These are phyloP conservation scores for Drosophila tristis DNA, from an alignment of 1,140 invertebrate genomes.

Conservation along the genomic window DNA sequence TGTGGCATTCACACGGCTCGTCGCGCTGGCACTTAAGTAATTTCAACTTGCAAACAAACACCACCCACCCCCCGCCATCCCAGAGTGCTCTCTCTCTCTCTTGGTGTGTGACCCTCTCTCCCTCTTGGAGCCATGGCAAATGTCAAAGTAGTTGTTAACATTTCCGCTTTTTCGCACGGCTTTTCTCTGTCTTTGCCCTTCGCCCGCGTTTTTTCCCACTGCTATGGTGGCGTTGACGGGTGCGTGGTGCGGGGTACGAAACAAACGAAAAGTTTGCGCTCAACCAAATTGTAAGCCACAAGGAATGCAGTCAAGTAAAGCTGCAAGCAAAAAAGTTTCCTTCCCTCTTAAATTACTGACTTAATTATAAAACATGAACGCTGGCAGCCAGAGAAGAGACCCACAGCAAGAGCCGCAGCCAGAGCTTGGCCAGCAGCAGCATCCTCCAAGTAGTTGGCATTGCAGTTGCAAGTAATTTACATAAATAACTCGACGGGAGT, in stretches of 20 bases:
- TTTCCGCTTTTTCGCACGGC: slow-evolving; percentile 67
- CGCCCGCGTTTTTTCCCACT: background rate
- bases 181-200: slow-evolving; percentile 8
- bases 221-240: too few species aligned
- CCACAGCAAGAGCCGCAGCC: background rate
- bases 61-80: slow-evolving; percentile 21
- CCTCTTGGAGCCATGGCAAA: slow-evolving; percentile 42
- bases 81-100: background rate
- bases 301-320: slow-evolving; percentile 70
- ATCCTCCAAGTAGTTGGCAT: slow-evolving; percentile 27
- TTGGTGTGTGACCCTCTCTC: slow-evolving; percentile 8
- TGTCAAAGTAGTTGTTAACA: slow-evolving; percentile 82
- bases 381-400: slow-evolving; percentile 18
- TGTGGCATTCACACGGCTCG: slow-evolving; percentile 67
- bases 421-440: slow-evolving; percentile 13
- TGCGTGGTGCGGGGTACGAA: slow-evolving; percentile 2
- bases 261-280: slow-evolving; percentile 59
- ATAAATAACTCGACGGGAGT: slow-evolving; percentile 71
- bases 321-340: slow-evolving; percentile 64
- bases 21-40: slow-evolving; percentile 73
- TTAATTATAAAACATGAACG: slow-evolving; percentile 81
- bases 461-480: slow-evolving; percentile 70
- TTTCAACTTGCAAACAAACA: slow-evolving; percentile 69
- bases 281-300: slow-evolving; percentile 73
- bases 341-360: slow-evolving; percentile 77